Evolutionary conservation across 2,797 vertebrate genomes (phyloP).

Genomic region (Takifugu rubripes): DNA sequence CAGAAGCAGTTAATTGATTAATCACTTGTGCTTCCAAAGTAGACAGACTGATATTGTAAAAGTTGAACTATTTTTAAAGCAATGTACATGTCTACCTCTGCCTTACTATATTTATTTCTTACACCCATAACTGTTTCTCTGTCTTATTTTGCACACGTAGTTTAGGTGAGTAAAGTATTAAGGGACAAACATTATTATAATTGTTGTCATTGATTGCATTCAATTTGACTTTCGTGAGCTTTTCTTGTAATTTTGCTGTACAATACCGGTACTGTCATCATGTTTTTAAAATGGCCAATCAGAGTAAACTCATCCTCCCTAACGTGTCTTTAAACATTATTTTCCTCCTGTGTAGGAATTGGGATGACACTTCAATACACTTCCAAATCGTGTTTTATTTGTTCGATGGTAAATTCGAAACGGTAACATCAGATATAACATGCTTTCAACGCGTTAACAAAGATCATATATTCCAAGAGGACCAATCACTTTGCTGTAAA

Average conservation of each 20-base stretch:
- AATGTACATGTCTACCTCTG: conserved; percentile 44
- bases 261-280: conserved; percentile 6
- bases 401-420: neutral
- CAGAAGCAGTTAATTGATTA: no score
- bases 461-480: conserved; percentile 17
- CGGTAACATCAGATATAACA: neutral
- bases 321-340: neutral
- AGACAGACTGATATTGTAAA: no score
- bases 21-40: no score
- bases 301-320: conserved; percentile 9
- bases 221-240: conserved; percentile 2
- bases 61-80: no score
- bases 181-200: neutral
- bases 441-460: neutral
- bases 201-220: conserved; percentile 10
- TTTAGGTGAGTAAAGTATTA: conserved; percentile 7
- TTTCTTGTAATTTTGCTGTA: conserved; percentile 10
- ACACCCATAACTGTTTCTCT: conserved; percentile 3
- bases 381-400: no score
- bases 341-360: no score
- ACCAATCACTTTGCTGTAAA: neutral
- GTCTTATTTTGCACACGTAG: conserved; percentile 25
- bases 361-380: no score
- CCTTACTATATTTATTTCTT: conserved; percentile 30
- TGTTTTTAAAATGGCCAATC: conserved; percentile 14